Evolutionary conservation across 1,140 invertebrate species (phyloP).

Genomic region (Macrocentrus cingulum): DNA sequence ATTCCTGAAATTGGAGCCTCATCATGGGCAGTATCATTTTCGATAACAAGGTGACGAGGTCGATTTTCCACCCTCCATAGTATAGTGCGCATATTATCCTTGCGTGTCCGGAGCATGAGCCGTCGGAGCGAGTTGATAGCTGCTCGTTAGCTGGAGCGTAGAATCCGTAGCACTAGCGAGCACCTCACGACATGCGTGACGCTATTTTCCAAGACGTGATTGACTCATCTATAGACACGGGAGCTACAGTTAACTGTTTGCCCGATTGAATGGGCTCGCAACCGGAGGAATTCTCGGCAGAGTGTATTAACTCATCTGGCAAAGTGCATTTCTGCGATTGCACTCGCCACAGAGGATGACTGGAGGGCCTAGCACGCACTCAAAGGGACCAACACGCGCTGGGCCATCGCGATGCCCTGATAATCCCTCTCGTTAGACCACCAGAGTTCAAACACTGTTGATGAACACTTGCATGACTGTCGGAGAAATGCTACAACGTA

Average conservation of each 20-base stretch:
- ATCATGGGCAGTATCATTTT: constrained; percentile 5
- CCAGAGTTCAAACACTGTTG: not conserved
- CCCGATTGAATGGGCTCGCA: too few relatives aligned
- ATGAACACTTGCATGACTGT: too few relatives aligned
- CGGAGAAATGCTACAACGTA: constrained; percentile 6
- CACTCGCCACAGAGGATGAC: too few relatives aligned
- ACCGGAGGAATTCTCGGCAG: too few relatives aligned
- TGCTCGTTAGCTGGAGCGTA: constrained; percentile 15
- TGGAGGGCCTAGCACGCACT: too few relatives aligned
- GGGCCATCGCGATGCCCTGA: not conserved
- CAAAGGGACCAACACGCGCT: too few relatives aligned
- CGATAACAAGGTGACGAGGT: constrained; percentile 22
- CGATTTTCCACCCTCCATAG: not conserved
- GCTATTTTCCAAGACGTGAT: too few relatives aligned
- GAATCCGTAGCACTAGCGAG: not conserved
- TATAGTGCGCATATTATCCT: not conserved
- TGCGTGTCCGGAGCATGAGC: not conserved
- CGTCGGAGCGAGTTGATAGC: not conserved
- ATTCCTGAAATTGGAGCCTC: too few relatives aligned
- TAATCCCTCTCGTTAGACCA: not conserved
- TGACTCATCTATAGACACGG: too few relatives aligned
- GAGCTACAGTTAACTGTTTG: too few relatives aligned
- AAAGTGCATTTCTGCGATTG: too few relatives aligned
- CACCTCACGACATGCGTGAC: not conserved
- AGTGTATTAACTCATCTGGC: too few relatives aligned